Percentiles rank a stretch among this genome's conserved stretches.
These are phyloP conservation scores for Onthophagus sagittarius DNA, from an alignment of 2,888 invertebrate species.

Conservation along the genomic window DNA sequence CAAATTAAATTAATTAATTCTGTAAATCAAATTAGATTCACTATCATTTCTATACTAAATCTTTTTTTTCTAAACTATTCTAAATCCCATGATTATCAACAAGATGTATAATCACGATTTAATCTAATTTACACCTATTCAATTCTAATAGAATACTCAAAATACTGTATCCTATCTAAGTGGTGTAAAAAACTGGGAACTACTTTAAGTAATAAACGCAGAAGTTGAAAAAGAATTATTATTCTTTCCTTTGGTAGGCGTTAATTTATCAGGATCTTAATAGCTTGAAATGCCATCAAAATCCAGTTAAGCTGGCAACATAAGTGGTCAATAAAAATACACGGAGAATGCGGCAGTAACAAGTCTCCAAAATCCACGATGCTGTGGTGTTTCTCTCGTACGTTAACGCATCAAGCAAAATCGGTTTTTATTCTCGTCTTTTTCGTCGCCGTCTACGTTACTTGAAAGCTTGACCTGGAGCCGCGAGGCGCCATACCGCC, in stretches of 20 bases:
- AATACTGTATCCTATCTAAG: no score
- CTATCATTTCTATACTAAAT: no score
- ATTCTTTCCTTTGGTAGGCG: neutral
- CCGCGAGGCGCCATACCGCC: neutral
- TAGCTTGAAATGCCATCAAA: neutral
- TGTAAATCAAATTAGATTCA: no score
- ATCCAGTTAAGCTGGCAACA: neutral
- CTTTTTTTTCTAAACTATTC: no score
- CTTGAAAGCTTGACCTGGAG: neutral
- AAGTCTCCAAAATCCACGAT: neutral
- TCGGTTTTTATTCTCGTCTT: neutral
- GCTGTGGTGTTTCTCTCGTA: neutral
- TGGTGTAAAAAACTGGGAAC: no score
- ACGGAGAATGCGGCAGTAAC: neutral
- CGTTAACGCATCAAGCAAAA: neutral
- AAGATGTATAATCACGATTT: no score
- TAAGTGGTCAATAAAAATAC: neutral
- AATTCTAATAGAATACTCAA: no score
- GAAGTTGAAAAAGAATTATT: neutral
- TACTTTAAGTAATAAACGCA: no score
- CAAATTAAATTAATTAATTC: no score
- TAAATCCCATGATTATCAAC: no score
- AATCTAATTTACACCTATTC: no score
- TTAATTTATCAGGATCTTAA: neutral
- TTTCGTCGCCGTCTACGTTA: neutral